Evolutionary conservation across 2,797 vertebrate genomes (phyloP), one percentile per base, ranked within the genome.

Genomic region (Meriones psammophilus): DNA sequence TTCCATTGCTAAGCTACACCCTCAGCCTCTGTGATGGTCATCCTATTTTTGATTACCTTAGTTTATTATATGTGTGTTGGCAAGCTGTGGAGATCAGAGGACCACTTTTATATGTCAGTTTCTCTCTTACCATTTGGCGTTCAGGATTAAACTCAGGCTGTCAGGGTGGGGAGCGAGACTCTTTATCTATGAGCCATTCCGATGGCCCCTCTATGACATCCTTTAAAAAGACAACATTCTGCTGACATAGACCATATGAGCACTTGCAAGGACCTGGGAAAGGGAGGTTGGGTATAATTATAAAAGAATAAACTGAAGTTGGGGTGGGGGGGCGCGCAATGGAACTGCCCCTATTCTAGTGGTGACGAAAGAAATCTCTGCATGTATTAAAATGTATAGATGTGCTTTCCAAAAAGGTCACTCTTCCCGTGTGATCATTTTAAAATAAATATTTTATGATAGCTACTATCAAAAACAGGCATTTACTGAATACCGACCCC

Each of bases 401-500:
- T 56, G 26, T 42, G 46, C 39, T 36, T 87, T 28, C 28, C 30
- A 30, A 54, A 66, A 76, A 33, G 66, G 39, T 62, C 64, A 9
- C 0, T 39, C 56, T 68, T 39, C 30, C 58, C 50, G 26, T 42
- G 74, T 87, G 73, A 80, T 64, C 28, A 56, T 88, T 85, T 78
- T 54, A 46, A 62, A 93, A 83, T 88, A 62, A 58, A 15, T 84
- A 54, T 76, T 66, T 94, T 74, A 28, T 3, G 79, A 89, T n/a
- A 33, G 33, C 30, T 68, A 46, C 10, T 58, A 69, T 54, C 30
- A 77, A 58, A 96, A 88, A 79, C 13, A 62, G 58, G 54, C 60
- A 33, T 68, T 77, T 60, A 64, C 46, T 77, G 62, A 94, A 73
- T 14, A 93, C 30, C 66, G 78, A 54, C 30, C 71, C 68, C 20